phyloP scores from a whole-genome alignment of 2,888 invertebrate genomes.

The Chrysolina oricalcia region DNA sequence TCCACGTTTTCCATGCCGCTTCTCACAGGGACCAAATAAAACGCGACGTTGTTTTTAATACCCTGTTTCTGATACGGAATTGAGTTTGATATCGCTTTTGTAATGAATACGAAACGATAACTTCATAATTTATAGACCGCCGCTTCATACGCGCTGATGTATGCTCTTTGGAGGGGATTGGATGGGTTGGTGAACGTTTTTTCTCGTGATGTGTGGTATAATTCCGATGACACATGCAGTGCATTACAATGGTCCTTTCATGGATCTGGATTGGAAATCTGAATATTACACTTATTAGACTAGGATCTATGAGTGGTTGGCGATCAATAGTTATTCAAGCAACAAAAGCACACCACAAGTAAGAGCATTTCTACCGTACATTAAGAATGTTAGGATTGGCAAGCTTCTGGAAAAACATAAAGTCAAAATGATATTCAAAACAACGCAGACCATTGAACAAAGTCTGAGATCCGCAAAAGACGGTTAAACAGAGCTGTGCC shows the following conservation, averaged over 20 bases:
- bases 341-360: too few species aligned
- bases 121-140: constrained; percentile 49
- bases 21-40: constrained; percentile 44
- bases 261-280: background rate
- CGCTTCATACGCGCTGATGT: constrained; percentile 44
- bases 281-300: background rate
- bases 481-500: too few species aligned
- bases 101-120: constrained; percentile 54
- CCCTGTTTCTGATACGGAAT: constrained; percentile 52
- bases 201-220: background rate
- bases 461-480: too few species aligned
- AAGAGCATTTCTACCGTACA: too few species aligned
- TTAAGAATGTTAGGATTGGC: too few species aligned
- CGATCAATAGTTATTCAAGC: too few species aligned
- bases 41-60: constrained; percentile 50
- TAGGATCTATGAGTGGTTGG: background rate
- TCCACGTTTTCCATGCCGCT: constrained; percentile 43
- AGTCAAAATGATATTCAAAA: too few species aligned
- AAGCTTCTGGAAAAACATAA: too few species aligned
- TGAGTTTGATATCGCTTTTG: constrained; percentile 50
- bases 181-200: constrained; percentile 27
- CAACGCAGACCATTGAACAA: too few species aligned
- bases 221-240: background rate
- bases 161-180: constrained; percentile 43
- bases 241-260: background rate